These are phyloP conservation scores for Sycophila sp. DNA, from an alignment of 1,140 invertebrate species.

Conservation along the genomic window DNA sequence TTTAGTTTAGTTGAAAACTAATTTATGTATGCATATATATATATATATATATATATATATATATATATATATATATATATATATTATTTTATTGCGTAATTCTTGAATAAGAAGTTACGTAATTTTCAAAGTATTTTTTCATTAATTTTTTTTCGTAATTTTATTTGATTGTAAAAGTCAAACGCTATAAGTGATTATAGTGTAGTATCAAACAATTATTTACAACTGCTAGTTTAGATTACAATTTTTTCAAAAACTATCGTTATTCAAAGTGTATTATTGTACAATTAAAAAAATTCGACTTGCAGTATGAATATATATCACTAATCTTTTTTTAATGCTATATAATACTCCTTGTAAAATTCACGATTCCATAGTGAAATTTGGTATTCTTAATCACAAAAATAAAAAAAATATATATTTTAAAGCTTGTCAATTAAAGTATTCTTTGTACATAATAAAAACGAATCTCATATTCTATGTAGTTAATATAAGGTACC, in stretches of 20 bases:
- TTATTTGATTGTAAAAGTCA: background rate
- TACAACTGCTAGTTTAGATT: slow-evolving; percentile 1
- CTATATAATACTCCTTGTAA: slow-evolving; percentile 19
- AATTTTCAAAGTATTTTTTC: background rate
- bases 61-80: too few relatives aligned
- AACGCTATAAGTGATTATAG: background rate
- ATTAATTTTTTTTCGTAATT: background rate
- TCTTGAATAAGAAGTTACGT: too few relatives aligned
- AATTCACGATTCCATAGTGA: background rate
- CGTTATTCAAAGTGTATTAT: slow-evolving; percentile 1
- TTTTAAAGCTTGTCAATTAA: slow-evolving; percentile 6
- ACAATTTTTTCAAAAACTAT: slow-evolving; percentile 6
- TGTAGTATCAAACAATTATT: background rate
- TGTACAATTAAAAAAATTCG: background rate
- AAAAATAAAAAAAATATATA: slow-evolving; percentile 7
- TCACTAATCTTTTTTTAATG: background rate
- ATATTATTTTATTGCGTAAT: too few relatives aligned
- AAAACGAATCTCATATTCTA: background rate
- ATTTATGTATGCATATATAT: too few relatives aligned
- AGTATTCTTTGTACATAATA: background rate
- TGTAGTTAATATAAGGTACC: slow-evolving; percentile 1
- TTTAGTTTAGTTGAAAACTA: too few relatives aligned
- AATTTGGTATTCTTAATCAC: slow-evolving; percentile 15
- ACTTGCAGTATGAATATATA: background rate
- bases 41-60: too few relatives aligned